These are phyloP conservation scores for Glandiceps talaboti DNA, from an alignment of 53 echinoderm and acorn worm genomes.

Conservation along the genomic window DNA sequence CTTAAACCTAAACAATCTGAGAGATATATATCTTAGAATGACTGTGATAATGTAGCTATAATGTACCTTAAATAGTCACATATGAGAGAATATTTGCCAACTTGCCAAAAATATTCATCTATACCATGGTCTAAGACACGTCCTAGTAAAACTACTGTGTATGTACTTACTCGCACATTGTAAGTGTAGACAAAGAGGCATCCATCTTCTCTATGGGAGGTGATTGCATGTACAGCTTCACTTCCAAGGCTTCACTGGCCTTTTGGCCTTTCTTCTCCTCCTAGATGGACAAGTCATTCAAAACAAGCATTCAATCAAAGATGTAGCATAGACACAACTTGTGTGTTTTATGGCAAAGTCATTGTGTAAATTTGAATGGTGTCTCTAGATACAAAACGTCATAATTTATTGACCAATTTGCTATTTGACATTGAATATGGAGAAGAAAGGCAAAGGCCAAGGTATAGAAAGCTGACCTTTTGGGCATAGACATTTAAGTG, in stretches of 20 bases:
- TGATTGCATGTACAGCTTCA: constrained; percentile 48
- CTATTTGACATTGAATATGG: too few species aligned
- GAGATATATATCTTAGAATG: too few species aligned
- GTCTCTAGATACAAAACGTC: too few species aligned
- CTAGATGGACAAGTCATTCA: constrained; percentile 5
- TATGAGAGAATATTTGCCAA: neutral
- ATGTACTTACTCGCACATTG: constrained; percentile 60
- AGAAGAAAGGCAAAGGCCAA: too few species aligned
- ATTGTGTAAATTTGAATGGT: too few species aligned
- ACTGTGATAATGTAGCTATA: neutral
- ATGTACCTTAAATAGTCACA: neutral
- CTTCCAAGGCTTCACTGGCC: constrained; percentile 57
- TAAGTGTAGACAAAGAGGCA: constrained; percentile 84
- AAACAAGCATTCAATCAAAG: too few species aligned
- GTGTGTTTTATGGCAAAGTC: too few species aligned
- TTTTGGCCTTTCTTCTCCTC: constrained; percentile 29
- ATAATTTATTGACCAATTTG: too few species aligned
- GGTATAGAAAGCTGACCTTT: too few species aligned
- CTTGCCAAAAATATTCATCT: neutral
- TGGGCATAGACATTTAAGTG: too few species aligned
- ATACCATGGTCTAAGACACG: neutral
- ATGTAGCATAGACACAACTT: too few species aligned
- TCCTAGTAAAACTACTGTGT: neutral
- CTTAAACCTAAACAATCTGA: too few species aligned
- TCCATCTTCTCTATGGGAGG: constrained; percentile 99